These are phyloP conservation scores for Hyla sarda DNA, from an alignment of 2,113 vertebrate genomes.

Conservation along the genomic window DNA sequence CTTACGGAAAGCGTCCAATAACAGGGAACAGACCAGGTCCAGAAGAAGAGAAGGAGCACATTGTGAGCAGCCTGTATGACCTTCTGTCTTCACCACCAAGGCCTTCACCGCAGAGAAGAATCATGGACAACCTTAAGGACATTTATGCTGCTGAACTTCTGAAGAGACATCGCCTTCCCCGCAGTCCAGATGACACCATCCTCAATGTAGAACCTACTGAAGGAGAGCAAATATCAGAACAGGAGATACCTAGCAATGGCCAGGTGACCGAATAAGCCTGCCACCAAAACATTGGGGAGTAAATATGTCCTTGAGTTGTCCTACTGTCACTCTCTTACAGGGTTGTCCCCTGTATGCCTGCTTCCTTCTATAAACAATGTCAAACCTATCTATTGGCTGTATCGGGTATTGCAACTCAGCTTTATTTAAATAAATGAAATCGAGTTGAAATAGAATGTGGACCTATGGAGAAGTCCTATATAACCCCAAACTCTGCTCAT, in stretches of 20 bases:
- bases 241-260: background rate
- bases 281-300: background rate
- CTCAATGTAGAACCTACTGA: no score
- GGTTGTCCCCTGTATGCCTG: no score
- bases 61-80: conserved; percentile 20
- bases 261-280: background rate
- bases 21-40: background rate
- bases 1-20: background rate
- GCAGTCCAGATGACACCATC: background rate
- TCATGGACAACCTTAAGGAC: conserved; percentile 27
- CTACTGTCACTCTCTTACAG: background rate
- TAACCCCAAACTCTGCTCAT: no score
- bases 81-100: conserved; percentile 27
- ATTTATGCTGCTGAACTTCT: conserved; percentile 24
- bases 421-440: no score
- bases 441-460: no score
- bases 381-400: no score
- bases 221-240: background rate
- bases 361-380: no score
- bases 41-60: background rate
- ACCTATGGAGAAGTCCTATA: no score
- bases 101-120: background rate
- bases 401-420: no score
- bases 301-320: background rate
- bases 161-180: conserved; percentile 23